Base-by-base conservation (phyloP, 2,113 vertebrate species). In the Bombycilla garrulus region DNA sequence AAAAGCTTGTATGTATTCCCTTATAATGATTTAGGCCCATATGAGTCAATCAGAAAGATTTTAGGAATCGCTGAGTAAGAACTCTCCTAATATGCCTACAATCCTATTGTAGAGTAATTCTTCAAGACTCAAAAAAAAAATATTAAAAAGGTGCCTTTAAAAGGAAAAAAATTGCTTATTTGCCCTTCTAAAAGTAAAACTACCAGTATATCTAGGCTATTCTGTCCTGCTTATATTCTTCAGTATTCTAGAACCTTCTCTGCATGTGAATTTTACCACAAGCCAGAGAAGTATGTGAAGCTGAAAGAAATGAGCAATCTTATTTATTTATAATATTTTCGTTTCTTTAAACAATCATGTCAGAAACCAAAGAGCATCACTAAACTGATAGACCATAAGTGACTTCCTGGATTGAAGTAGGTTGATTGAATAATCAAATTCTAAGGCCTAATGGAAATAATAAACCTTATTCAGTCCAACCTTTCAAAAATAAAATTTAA, bases 401-500 rank as follows among this genome's bases (percentile, higher is more conserved):
- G 79, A 95, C 90, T 94, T 98, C 89, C 66, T 81, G 44, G 26
- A 95, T 25, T 96, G 77, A 96, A 97, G 76, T 60, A 93, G 78
- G 61, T 89, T 98, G 94, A 97, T 91, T 96, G 92, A 97, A 97
- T 97, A 98, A 97, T 97, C 92, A 98, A 96, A 97, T 89, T 96
- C 88, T 82, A 93, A 83, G 47, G 33, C 31, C 50, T 97, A 97
- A 97, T 96, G 88, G 93, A 97, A 96, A 97, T 92, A 96, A 96
- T 96, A 97, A 98, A 93, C 28, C 81, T 93, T 90, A 83, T 85
- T 92, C 94, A 95, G 42, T 60, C 42, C 87, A 96, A 95, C 56
- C 56, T 96, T 96, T 50, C 22, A 88, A 95, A 95, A 87, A 86
- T 2, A 15, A 88, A 56, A 71, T 86, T 57, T 73, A 40, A 15